phyloP scores from a whole-genome alignment of 2,888 invertebrate species.

The Gymnosoma rotundatum region DNA sequence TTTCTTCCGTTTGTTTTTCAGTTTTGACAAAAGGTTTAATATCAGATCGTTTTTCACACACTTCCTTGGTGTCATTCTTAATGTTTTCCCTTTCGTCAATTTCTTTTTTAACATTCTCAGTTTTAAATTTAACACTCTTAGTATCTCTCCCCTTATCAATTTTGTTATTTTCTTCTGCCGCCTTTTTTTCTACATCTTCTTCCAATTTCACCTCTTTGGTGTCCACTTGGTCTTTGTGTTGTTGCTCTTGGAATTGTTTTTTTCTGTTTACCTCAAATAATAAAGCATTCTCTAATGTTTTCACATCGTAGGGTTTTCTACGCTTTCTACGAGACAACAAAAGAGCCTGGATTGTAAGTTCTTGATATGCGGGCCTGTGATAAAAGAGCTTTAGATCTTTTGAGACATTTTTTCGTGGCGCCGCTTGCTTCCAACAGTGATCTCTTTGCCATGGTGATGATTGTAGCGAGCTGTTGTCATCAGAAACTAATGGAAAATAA shows the following conservation, averaged over 20 bases:
- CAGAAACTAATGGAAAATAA: conserved; percentile 85
- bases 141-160: neutral
- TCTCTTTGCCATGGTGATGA: conserved; percentile 96
- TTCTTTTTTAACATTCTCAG: conserved; percentile 35
- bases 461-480: conserved; percentile 94
- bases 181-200: conserved; percentile 34
- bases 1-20: conserved; percentile 25
- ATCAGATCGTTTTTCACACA: conserved; percentile 22
- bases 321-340: conserved; percentile 83
- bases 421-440: conserved; percentile 93
- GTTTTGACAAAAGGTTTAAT: conserved; percentile 41
- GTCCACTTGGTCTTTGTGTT: conserved; percentile 15
- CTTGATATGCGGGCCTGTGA: conserved; percentile 77
- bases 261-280: conserved; percentile 10
- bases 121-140: conserved; percentile 14
- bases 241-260: neutral
- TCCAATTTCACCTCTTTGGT: conserved; percentile 35
- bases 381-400: conserved; percentile 87
- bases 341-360: conserved; percentile 75
- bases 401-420: conserved; percentile 88
- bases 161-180: neutral
- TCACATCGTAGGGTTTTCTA: conserved; percentile 86
- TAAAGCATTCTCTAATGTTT: conserved; percentile 32
- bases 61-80: conserved; percentile 42
- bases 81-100: conserved; percentile 7